These are phyloP conservation scores for Oreochromis tanganicae DNA, from an alignment of 2,113 vertebrate genomes.

Conservation along the genomic window DNA sequence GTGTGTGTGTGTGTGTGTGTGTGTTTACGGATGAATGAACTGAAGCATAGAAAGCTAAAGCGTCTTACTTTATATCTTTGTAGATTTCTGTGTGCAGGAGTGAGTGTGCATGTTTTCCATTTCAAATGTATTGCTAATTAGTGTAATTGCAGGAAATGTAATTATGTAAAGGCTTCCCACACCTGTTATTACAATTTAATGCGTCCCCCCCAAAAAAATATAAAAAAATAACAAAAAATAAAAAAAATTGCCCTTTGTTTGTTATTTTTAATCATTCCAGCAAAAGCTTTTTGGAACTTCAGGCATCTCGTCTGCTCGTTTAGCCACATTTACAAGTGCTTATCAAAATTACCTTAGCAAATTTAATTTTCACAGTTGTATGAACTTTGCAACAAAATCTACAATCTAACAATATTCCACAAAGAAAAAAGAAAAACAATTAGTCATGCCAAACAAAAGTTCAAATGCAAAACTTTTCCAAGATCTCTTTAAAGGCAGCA, in stretches of 20 bases:
- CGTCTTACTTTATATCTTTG: neutral
- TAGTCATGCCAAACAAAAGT: neutral
- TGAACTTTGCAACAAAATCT: neutral
- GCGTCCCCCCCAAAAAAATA: fast-evolving
- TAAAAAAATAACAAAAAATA: too few relatives aligned
- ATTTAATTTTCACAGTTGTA: neutral
- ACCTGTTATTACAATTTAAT: neutral
- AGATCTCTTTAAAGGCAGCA: neutral
- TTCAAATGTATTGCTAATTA: neutral
- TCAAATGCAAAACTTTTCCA: neutral
- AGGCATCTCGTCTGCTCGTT: neutral
- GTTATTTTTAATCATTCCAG: neutral
- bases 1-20: neutral
- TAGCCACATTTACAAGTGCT: neutral
- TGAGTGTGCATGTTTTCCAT: neutral
- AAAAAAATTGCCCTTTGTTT: neutral
- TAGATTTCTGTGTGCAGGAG: neutral
- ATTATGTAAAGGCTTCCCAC: neutral
- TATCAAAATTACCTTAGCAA: neutral
- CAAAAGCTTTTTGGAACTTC: neutral
- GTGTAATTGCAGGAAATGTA: neutral
- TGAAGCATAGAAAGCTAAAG: neutral
- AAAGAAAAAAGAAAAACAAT: neutral
- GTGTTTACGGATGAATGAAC: neutral
- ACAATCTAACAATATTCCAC: neutral